Base-by-base conservation (phyloP, 2,113 vertebrate species). In the Rhabdomys dilectus region DNA sequence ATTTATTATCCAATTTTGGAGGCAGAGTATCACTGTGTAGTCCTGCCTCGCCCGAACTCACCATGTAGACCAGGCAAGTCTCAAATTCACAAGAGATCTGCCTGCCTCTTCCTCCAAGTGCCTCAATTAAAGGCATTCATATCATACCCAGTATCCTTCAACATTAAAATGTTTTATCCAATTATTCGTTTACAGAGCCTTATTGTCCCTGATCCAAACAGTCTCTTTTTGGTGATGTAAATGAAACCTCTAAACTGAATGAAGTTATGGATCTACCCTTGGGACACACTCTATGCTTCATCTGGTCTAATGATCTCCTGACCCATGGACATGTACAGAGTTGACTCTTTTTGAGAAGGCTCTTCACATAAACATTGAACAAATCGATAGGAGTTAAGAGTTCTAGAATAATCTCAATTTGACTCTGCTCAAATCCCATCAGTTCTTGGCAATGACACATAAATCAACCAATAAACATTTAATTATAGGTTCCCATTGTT, bases 391-490 rank as follows among this genome's bases (percentile, higher is more conserved):
- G 75, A 85, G 45, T 82, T 81, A 77, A 70, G 82, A 75, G 11
- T 53, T 92, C 22, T 51, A 76, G 48, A 80, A 92, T 86, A 34
- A 81, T 93, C 6, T 58, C 53, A 87, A 13, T n/a, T 34, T 62
- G 9, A 15, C 68, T 29, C 84, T 93, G 64, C 15, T 92, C 53
- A 91, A 80, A 90, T 17, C 70, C 48, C 90, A 72, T 51, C 26
- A 95, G 53, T 48, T 89, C 26, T 96, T 96, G 39, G 42, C 66
- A 87, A 5, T 64, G 95, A 77, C 8, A 48, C 62, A n/a, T 77
- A 68, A 86, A 86, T 93, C 10, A 93, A 84, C 13, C 26, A 81
- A 86, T 60, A 95, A 70, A 90, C 60, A 72, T 96, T 93, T 80
- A 91, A 64, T 29, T 84, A 88, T 91, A 88, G n/a, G 17, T 22